phyloP scores from a whole-genome alignment of 2,888 invertebrate species.

The Cenopis cana region DNA sequence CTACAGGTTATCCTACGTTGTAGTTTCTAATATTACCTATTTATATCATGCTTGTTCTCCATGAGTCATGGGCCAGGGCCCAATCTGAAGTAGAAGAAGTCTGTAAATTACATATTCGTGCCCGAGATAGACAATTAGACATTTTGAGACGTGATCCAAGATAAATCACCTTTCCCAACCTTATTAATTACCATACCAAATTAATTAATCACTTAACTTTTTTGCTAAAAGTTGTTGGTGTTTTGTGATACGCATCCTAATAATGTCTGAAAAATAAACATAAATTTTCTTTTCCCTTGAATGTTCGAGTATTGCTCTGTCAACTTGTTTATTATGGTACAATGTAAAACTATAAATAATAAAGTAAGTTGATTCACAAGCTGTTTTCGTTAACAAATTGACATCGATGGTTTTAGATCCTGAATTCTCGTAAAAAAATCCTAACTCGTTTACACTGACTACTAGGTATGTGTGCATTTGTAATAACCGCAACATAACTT shows the following conservation, averaged over 20 bases:
- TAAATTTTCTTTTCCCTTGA: background rate
- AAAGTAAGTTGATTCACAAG: background rate
- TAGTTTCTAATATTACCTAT: background rate
- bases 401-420: too few relatives aligned
- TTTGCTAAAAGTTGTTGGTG: conserved; percentile 1
- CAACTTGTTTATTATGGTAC: background rate
- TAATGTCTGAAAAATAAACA: background rate
- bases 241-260: too few relatives aligned
- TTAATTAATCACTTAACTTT: conserved; percentile 14
- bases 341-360: too few relatives aligned
- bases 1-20: too few relatives aligned
- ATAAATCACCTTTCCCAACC: conserved; percentile 13
- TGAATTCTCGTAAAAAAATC: too few relatives aligned
- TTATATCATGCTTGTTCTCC: background rate
- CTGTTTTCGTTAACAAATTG: background rate
- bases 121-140: conserved; percentile 1
- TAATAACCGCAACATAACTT: background rate
- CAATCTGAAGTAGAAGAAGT: background rate
- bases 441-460: background rate
- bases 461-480: background rate
- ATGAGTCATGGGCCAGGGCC: background rate
- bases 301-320: background rate
- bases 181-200: conserved; percentile 20
- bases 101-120: background rate
- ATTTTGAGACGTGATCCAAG: conserved; percentile 7